These are phyloP conservation scores for Trissoscelio sp. DNA, from an alignment of 2,888 invertebrate species.

Conservation along the genomic window DNA sequence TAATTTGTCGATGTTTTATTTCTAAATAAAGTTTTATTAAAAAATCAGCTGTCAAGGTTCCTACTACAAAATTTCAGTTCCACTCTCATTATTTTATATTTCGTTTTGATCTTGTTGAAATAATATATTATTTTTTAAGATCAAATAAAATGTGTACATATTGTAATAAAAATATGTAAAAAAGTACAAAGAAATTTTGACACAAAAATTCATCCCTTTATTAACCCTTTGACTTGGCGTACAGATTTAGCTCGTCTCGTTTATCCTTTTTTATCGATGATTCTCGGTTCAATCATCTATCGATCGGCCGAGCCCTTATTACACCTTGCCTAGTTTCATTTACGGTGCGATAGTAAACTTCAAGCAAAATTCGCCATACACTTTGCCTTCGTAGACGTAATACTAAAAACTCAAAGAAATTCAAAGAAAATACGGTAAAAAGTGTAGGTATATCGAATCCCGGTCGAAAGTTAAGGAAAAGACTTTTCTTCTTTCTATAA, in stretches of 20 bases:
- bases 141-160: too few species aligned
- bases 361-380: neutral
- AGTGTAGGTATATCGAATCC: neutral
- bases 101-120: too few species aligned
- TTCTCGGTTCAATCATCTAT: slow-evolving; percentile 38
- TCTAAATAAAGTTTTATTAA: too few species aligned
- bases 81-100: too few species aligned
- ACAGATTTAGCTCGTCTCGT: slow-evolving; percentile 16
- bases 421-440: neutral
- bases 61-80: too few species aligned
- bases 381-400: slow-evolving; percentile 3
- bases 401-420: neutral
- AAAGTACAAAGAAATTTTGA: neutral
- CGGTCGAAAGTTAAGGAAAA: neutral
- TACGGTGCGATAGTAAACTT: slow-evolving; percentile 10
- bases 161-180: too few species aligned
- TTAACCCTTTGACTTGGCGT: slow-evolving; percentile 5
- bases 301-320: slow-evolving; percentile 30
- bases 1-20: too few species aligned
- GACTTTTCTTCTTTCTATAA: neutral
- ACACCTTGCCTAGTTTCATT: slow-evolving; percentile 20
- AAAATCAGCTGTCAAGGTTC: too few species aligned
- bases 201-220: slow-evolving; percentile 2
- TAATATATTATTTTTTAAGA: too few species aligned
- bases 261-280: slow-evolving; percentile 18